Percentiles rank a stretch among this genome's conserved stretches.
Conservation (phyloP, 2,888 invertebrate genomes). For the Cylindroiulus punctatus region DNA sequence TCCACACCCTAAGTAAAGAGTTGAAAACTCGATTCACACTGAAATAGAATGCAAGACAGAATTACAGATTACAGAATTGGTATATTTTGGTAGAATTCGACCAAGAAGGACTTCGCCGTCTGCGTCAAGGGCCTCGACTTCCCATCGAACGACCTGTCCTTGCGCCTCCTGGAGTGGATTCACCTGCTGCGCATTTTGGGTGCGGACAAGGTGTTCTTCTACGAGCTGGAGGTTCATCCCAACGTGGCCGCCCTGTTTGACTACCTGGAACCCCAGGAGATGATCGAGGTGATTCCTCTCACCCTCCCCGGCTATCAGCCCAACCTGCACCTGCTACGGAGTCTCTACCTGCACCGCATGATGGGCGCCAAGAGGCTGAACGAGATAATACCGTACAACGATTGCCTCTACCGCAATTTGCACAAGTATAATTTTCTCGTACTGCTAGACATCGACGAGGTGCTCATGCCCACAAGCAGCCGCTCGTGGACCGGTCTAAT, state of each 20-base stretch:
- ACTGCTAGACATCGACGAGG: slow-evolving; percentile 93
- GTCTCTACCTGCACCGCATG: slow-evolving; percentile 88
- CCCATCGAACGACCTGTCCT: slow-evolving; percentile 83
- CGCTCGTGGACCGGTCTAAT: slow-evolving; percentile 81
- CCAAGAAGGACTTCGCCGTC: slow-evolving; percentile 83
- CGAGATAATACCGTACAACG: slow-evolving; percentile 95
- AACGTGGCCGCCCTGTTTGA: slow-evolving; percentile 81
- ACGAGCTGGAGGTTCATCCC: slow-evolving; percentile 84
- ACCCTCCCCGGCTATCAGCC: slow-evolving; percentile 90
- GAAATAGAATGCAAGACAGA: too few relatives aligned
- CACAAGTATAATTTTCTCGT: slow-evolving; percentile 89
- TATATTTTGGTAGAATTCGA: slow-evolving; percentile 65
- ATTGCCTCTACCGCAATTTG: slow-evolving; percentile 92
- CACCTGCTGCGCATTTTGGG: slow-evolving; percentile 86
- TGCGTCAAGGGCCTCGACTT: slow-evolving; percentile 95
- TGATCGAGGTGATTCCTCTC: slow-evolving; percentile 80
- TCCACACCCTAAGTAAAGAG: too few relatives aligned
- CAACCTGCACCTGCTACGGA: slow-evolving; percentile 87
- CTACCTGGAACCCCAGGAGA: slow-evolving; percentile 72
- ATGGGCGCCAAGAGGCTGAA: slow-evolving; percentile 93
- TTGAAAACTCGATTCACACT: too few relatives aligned
- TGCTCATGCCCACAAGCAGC: slow-evolving; percentile 86
- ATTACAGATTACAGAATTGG: background rate
- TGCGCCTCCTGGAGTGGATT: slow-evolving; percentile 92
- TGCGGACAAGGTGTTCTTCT: slow-evolving; percentile 91